Conservation (phyloP, 1,140 invertebrate species). For the Brachionus calyciflorus region DNA sequence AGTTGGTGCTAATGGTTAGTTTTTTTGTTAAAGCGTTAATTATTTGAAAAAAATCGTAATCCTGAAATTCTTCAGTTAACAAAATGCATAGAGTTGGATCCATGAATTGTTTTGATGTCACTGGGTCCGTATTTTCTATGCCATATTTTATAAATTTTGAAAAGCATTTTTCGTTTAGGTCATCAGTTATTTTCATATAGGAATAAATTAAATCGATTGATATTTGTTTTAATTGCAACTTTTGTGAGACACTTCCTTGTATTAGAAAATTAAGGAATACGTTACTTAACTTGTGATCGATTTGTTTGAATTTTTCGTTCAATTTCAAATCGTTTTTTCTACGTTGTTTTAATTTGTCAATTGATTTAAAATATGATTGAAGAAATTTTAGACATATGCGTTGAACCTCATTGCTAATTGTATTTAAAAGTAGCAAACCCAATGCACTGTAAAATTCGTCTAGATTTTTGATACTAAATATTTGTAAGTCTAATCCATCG, state of each 20-base stretch:
- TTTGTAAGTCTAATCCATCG: neutral
- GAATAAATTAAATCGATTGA: constrained; percentile 45
- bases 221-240: constrained; percentile 13
- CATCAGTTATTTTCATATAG: constrained; percentile 41
- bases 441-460: constrained; percentile 6
- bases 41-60: constrained; percentile 55
- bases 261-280: constrained; percentile 13
- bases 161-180: constrained; percentile 28
- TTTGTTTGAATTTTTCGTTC: constrained; percentile 29
- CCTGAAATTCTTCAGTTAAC: constrained; percentile 57
- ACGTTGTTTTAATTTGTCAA: constrained; percentile 22
- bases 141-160: constrained; percentile 23
- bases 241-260: neutral
- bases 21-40: constrained; percentile 56
- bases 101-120: constrained; percentile 28
- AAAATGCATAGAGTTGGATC: constrained; percentile 55
- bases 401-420: constrained; percentile 45
- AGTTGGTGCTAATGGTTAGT: neutral
- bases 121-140: constrained; percentile 20
- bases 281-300: neutral
- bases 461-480: constrained; percentile 24
- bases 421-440: constrained; percentile 3
- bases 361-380: constrained; percentile 37
- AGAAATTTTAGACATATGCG: constrained; percentile 34
- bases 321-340: neutral